Evolutionary conservation across 2,797 vertebrate species (phyloP), one percentile per base, ranked within the genome.

Genomic region (Dicrostonyx torquatus): DNA sequence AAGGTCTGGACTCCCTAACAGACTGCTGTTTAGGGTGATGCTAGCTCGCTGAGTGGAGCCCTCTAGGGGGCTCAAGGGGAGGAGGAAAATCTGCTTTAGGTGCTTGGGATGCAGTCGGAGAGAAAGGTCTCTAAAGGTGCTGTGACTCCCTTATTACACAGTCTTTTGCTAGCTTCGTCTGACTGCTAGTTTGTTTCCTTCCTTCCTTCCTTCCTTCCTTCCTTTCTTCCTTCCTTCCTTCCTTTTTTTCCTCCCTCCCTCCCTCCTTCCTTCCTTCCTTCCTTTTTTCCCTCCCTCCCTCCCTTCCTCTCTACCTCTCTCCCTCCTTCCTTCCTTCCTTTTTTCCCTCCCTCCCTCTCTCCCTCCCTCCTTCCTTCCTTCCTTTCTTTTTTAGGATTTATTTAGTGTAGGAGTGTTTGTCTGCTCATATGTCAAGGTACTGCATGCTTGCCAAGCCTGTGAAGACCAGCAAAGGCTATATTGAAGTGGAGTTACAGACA

Each of bases 111-210:
- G 34, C 2, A 0, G n/a, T 45, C 87, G 11, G 31, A 89, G 75
- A 50, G 68, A 87, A 82, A 2, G 80, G 0, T 94, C 48, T 84
- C 79, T 92, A 94, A 66, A 76, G 79, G 79, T 10, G 4, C 31
- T 45, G 73, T 70, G 0, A n/a, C 91, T 89, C 91, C 90, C 91
- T 80, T 26, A 58, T 97, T 92, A 37, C 60, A 95, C 95, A 95
- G 93, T 34, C 0, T 95, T 15, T 95, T 17, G 13, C 31, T 22
- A 20, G 29, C 31, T 22, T 34, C 45, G 5, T 72, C 50, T n/a
- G 37, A 2, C 53, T 55, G 55, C 22, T 58, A 48, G 48, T 12
- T 11, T 48, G 6, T 7, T 48, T 48, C 7, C 45, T 55, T 6
- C 18, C 18, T 55, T 18, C 53, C 17, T 55, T 3, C 18, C 55